These are phyloP conservation scores for Macrotus californicus DNA, from an alignment of 2,113 vertebrate species.

Conservation along the genomic window DNA sequence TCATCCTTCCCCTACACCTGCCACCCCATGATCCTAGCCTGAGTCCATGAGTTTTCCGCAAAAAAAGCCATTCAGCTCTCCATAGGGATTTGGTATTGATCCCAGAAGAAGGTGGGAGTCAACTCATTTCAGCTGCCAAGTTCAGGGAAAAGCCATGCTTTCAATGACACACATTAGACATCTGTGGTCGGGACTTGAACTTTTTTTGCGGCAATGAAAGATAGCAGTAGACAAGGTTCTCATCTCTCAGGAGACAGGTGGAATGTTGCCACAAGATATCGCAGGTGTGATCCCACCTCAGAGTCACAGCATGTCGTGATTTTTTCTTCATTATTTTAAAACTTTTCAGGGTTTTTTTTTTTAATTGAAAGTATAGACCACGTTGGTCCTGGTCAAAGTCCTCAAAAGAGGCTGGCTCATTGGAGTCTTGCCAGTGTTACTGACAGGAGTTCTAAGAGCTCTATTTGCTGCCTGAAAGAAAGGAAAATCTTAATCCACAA, in stretches of 20 bases:
- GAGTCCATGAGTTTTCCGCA: neutral
- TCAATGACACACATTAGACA: neutral
- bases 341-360: neutral
- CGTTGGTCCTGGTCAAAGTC: neutral
- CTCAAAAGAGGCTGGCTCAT: neutral
- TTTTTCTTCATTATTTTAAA: neutral
- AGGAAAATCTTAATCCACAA: neutral
- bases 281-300: neutral
- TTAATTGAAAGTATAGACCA: neutral
- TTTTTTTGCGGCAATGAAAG: conserved; percentile 16
- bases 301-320: neutral
- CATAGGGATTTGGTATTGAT: conserved; percentile 15
- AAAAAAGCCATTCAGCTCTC: neutral
- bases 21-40: neutral
- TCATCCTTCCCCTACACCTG: neutral
- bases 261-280: neutral
- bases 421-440: neutral
- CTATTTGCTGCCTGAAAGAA: neutral
- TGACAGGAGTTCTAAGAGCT: neutral
- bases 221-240: neutral
- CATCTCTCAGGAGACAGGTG: neutral
- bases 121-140: neutral
- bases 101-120: neutral
- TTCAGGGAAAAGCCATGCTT: conserved; percentile 2
- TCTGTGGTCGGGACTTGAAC: neutral